Evolutionary conservation across 2,888 invertebrate genomes (phyloP).

Genomic region (Yponomeuta sedellus): DNA sequence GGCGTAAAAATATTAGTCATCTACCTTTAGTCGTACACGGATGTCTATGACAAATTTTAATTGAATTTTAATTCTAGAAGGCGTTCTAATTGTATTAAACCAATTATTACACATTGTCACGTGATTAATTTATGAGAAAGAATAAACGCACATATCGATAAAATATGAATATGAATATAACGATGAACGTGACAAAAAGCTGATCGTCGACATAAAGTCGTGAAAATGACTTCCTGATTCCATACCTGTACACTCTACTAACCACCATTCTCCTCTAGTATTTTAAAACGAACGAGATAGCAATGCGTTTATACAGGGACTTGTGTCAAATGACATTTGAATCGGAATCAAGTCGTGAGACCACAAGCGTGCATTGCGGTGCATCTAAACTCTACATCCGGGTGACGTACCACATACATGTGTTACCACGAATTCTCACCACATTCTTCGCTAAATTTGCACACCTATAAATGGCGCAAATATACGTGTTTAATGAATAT

Average conservation of each 20-base stretch:
- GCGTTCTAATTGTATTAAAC: no score
- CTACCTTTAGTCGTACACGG: no score
- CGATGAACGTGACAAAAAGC: constrained; percentile 12
- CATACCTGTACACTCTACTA: background rate
- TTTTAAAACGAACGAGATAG: background rate
- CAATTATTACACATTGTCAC: background rate
- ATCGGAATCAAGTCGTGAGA: constrained; percentile 20
- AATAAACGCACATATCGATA: background rate
- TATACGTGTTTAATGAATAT: no score
- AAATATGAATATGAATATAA: background rate
- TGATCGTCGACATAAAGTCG: constrained; percentile 7
- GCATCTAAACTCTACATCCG: constrained; percentile 34
- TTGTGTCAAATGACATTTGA: background rate
- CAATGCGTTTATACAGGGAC: background rate
- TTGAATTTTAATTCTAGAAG: no score
- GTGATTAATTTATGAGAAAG: background rate
- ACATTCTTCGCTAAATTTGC: constrained; percentile 40
- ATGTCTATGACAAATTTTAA: no score
- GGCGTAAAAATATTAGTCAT: no score
- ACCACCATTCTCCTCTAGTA: background rate
- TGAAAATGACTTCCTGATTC: constrained; percentile 1
- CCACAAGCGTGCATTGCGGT: constrained; percentile 22
- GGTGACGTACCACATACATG: constrained; percentile 35
- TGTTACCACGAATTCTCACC: constrained; percentile 37
- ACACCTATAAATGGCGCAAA: constrained; percentile 21